Conservation (phyloP, 64 coral and sea anemone genomes). For the Stichodactyla mertensii region DNA sequence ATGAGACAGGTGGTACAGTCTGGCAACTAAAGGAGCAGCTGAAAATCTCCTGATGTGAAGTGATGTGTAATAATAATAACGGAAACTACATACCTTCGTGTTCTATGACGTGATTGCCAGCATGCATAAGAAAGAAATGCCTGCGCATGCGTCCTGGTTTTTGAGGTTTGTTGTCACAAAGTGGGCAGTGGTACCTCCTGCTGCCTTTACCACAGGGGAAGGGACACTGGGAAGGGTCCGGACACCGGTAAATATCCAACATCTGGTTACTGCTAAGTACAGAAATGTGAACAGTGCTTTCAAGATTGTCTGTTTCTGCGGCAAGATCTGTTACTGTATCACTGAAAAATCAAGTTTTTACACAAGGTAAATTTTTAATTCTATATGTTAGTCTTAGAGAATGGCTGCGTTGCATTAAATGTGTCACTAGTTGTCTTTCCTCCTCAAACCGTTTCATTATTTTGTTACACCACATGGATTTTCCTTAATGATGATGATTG, state of each 20-base stretch:
- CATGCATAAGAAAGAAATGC: conserved; percentile 83
- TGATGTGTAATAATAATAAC: neutral
- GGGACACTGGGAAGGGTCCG: conserved; percentile 40
- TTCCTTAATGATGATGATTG: too few species aligned
- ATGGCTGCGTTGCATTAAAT: too few species aligned
- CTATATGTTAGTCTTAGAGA: too few species aligned
- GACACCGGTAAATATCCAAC: conserved; percentile 75
- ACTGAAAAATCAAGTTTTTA: neutral
- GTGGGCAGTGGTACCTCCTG: conserved; percentile 84
- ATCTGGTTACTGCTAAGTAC: conserved; percentile 40
- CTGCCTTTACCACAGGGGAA: conserved; percentile 71
- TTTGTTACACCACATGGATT: too few species aligned
- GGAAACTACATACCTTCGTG: neutral
- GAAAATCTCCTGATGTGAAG: too few species aligned
- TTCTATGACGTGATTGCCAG: conserved; percentile 65
- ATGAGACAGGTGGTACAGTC: too few species aligned
- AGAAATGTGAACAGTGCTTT: conserved; percentile 56
- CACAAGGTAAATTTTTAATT: neutral
- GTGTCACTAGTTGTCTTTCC: too few species aligned
- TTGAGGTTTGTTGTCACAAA: conserved; percentile 88
- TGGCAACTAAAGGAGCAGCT: too few species aligned
- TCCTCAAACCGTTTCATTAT: too few species aligned
- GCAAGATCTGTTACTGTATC: conserved; percentile 22
- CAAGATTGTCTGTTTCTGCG: conserved; percentile 16
- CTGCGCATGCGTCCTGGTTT: conserved; percentile 93